Base-by-base conservation (phyloP, 2,797 vertebrate species). In the Hylomyscus alleni region DNA sequence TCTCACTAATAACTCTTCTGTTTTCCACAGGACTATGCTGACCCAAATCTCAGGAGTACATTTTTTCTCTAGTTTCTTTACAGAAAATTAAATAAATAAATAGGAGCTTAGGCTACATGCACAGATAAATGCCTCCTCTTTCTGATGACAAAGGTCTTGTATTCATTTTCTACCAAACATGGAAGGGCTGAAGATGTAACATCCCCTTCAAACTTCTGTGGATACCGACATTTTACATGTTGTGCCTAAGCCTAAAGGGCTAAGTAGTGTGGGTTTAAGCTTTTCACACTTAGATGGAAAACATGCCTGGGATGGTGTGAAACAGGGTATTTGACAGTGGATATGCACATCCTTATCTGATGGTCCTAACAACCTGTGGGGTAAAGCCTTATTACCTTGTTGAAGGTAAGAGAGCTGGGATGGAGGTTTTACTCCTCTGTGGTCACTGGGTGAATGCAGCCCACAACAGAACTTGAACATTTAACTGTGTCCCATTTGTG, bases 1-100 rank as follows among this genome's bases (percentile, higher is more conserved):
- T 56, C 78, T 96, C 26, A 77, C 20, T 83, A 67, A 72, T 87
- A 90, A 82, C 89, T 81, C 17, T 26, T 52, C 9, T 81, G 31
- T 77, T 76, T 24, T 47, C 6, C 56, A 12, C 4, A 4, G 78
- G 47, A 13, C 80, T 85, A 40, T 40, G 31, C n/a, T 50, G 69
- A 80, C 9, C 29, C 67, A 76, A 77, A 76, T 37, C 15, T 93
- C 50, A 85, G 40, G 7, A 81, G 15, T 24, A 60, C 89, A 77
- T 58, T 88, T 95, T 60, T 22, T 52, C 11, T 44, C 56, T 93
- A 78, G n/a, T 9, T 56, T 81, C 60, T 52, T 77, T 26, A 60
- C 3, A 87, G 29, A 12, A 69, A 78, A 44, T n/a, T 31, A 17
- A 69, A 75, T 50, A 31, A 93, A 73, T 3, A 69, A 37, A 44